Percentiles rank a stretch among this genome's conserved stretches.
phyloP scores from a whole-genome alignment of 1,140 invertebrate species.

The Myzus persicae region DNA sequence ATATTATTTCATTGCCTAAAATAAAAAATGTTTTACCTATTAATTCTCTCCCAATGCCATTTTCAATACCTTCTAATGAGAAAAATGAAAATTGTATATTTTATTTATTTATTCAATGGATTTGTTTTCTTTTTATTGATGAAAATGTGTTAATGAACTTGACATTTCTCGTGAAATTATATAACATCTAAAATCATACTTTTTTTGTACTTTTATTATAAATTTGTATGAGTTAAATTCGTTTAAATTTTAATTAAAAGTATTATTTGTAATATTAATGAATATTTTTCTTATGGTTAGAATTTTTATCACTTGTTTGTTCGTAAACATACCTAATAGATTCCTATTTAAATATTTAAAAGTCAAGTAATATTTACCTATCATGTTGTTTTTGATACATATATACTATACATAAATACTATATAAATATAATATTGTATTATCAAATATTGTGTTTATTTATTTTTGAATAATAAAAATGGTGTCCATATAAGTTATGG shows the following conservation, averaged over 20 bases:
- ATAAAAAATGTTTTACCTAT: too few relatives aligned
- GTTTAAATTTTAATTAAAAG: neutral
- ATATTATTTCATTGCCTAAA: neutral
- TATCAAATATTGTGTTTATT: conserved; percentile 34
- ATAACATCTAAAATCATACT: neutral
- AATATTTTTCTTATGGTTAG: neutral
- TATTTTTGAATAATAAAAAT: conserved; percentile 46
- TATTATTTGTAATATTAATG: neutral
- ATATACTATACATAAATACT: neutral
- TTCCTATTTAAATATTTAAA: neutral
- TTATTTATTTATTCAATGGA: too few relatives aligned
- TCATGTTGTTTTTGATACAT: neutral
- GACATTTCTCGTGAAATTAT: neutral
- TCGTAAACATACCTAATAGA: neutral
- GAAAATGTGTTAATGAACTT: neutral
- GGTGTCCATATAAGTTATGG: neutral
- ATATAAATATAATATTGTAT: conserved; percentile 14
- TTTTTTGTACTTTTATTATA: neutral
- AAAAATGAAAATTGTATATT: neutral
- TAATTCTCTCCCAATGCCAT: neutral
- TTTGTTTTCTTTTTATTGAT: neutral
- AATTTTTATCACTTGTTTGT: neutral
- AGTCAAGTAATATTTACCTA: neutral
- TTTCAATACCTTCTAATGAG: neutral
- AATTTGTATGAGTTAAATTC: neutral